Conservation (phyloP, 2,797 vertebrate genomes). For the Hemibagrus guttatus region DNA sequence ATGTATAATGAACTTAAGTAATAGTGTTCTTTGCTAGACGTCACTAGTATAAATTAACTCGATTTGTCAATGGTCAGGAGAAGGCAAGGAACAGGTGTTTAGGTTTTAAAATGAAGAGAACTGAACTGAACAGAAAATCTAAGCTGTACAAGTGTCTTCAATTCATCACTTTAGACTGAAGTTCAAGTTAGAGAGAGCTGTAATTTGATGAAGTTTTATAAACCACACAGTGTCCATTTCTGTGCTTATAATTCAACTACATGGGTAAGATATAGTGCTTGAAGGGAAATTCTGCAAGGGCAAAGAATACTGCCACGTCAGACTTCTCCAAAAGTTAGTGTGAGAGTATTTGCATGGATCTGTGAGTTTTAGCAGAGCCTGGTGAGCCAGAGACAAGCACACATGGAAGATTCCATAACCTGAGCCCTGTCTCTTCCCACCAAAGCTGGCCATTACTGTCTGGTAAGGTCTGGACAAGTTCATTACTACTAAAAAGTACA, state of each 20-base stretch:
- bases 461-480: slow-evolving; percentile 10
- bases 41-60: not conserved
- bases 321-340: slow-evolving; percentile 44
- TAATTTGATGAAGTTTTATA: not conserved
- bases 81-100: slow-evolving; percentile 18
- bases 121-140: not conserved
- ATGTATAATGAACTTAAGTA: slow-evolving; percentile 37
- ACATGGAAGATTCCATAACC: slow-evolving; percentile 67
- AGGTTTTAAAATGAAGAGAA: not conserved
- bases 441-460: slow-evolving; percentile 26
- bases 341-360: slow-evolving; percentile 47
- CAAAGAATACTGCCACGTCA: slow-evolving; percentile 17
- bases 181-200: not conserved
- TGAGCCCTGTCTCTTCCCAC: slow-evolving; percentile 22
- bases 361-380: slow-evolving; percentile 52
- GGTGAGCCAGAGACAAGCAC: slow-evolving; percentile 68
- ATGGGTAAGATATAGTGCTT: not conserved
- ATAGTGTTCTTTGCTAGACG: slow-evolving; percentile 2
- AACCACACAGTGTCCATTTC: not conserved
- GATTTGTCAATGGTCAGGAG: slow-evolving; percentile 28
- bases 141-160: not conserved
- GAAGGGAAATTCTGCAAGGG: not conserved
- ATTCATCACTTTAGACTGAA: not conserved
- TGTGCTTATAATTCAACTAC: not conserved
- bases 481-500: not conserved